These are phyloP conservation scores for Penaeus indicus DNA, from an alignment of 1,140 invertebrate species.

Conservation along the genomic window DNA sequence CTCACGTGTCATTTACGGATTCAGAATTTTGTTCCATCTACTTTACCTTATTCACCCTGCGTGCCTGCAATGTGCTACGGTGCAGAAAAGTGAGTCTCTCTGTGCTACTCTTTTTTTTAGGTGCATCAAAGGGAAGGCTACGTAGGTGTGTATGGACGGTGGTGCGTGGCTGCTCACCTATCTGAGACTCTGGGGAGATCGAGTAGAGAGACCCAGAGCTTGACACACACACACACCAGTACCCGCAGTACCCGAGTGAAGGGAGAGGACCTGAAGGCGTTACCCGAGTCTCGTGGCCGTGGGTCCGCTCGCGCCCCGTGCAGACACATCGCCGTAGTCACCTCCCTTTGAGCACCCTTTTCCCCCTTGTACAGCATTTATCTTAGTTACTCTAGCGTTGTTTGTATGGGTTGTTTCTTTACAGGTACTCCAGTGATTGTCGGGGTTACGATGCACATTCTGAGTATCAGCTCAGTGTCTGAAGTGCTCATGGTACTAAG, in stretches of 20 bases:
- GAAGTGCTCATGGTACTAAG: conserved; percentile 95
- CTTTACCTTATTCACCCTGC: conserved; percentile 24
- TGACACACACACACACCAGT: too few species aligned
- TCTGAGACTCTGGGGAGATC: background rate
- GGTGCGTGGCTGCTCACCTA: background rate
- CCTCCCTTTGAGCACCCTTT: conserved; percentile 36
- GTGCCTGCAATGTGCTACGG: conserved; percentile 46
- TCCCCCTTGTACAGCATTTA: conserved; percentile 58
- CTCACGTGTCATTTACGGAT: conserved; percentile 13
- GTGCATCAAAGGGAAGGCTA: conserved; percentile 1
- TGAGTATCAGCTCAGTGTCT: conserved; percentile 97
- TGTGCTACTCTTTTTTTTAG: conserved; percentile 8
- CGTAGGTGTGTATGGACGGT: conserved; percentile 40
- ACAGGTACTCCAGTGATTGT: conserved; percentile 95
- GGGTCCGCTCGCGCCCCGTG: background rate
- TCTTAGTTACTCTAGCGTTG: conserved; percentile 60
- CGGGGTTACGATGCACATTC: conserved; percentile 97
- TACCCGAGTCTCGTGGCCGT: too few species aligned
- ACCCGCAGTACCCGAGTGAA: too few species aligned
- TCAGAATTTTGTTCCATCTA: conserved; percentile 30
- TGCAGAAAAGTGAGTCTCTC: conserved; percentile 41
- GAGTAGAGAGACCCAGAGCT: background rate
- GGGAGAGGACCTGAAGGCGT: too few species aligned
- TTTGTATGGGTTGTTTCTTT: conserved; percentile 73
- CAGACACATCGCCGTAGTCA: conserved; percentile 32